Conservation (phyloP, 53 echinoderm and acorn worm species). For the Zoroaster sp. region DNA sequence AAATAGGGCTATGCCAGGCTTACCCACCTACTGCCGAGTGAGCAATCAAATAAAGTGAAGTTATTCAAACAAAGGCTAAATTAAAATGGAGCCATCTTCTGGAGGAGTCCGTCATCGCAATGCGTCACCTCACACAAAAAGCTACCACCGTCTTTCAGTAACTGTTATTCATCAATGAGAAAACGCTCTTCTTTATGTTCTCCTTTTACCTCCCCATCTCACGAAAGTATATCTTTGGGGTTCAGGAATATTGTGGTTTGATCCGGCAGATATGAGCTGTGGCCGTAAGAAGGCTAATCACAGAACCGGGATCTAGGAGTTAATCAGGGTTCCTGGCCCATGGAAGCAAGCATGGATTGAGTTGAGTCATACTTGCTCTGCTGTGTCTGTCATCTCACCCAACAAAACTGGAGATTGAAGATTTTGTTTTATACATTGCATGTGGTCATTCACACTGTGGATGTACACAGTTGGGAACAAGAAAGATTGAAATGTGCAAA, state of each 20-base stretch:
- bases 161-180: not conserved
- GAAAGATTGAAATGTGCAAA: not conserved
- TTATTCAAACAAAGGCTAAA: conserved; percentile 46
- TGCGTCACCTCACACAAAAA: conserved; percentile 37
- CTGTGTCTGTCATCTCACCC: conserved; percentile 26
- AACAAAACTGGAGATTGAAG: not conserved
- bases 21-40: not conserved
- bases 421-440: not conserved
- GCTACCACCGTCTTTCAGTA: conserved; percentile 17
- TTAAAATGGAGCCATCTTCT: conserved; percentile 12
- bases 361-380: conserved; percentile 15
- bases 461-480: not conserved
- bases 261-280: conserved; percentile 20
- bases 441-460: not conserved
- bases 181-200: not conserved
- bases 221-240: not conserved
- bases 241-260: conserved; percentile 6
- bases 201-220: not conserved
- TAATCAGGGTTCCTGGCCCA: not conserved
- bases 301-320: not conserved
- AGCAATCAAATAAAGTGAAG: conserved; percentile 19
- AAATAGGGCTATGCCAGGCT: not conserved
- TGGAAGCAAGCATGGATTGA: not conserved
- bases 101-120: conserved; percentile 31
- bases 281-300: conserved; percentile 17